Percentiles rank a stretch among this genome's conserved stretches.
These are phyloP conservation scores for Whitmania pigra DNA, from an alignment of 1,140 invertebrate species.

Conservation along the genomic window DNA sequence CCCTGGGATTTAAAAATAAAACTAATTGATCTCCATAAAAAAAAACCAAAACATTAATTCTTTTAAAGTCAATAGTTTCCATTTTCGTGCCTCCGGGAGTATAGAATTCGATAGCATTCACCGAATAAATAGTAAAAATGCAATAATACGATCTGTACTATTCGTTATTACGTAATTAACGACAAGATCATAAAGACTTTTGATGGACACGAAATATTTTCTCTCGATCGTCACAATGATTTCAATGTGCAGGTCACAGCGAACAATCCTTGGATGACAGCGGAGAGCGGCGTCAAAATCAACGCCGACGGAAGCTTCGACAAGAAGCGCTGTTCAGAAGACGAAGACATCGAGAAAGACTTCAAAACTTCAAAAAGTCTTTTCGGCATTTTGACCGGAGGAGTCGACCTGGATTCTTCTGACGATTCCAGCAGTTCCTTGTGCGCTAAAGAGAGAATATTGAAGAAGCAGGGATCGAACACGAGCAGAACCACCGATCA, in stretches of 20 bases:
- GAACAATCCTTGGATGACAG: constrained; percentile 4
- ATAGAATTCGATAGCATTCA: too few relatives aligned
- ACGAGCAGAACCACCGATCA: neutral
- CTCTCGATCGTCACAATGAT: neutral
- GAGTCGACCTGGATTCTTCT: neutral
- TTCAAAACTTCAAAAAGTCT: neutral
- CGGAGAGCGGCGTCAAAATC: neutral
- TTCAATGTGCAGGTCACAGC: neutral
- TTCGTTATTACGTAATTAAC: too few relatives aligned
- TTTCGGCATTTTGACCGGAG: neutral
- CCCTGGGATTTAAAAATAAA: too few relatives aligned
- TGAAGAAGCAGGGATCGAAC: neutral
- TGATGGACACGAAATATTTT: too few relatives aligned
- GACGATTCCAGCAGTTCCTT: neutral
- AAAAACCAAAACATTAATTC: too few relatives aligned
- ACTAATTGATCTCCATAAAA: too few relatives aligned
- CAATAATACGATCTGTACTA: too few relatives aligned
- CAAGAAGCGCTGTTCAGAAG: neutral
- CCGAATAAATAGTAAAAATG: too few relatives aligned
- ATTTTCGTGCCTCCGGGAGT: too few relatives aligned
- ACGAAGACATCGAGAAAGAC: neutral
- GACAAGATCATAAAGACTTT: too few relatives aligned
- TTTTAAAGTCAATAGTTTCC: too few relatives aligned
- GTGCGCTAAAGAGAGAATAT: neutral
- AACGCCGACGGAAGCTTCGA: neutral